Evolutionary conservation across 92 coral and sea anemone species (phyloP).

Genomic region (Zoanthus sansibaricus): DNA sequence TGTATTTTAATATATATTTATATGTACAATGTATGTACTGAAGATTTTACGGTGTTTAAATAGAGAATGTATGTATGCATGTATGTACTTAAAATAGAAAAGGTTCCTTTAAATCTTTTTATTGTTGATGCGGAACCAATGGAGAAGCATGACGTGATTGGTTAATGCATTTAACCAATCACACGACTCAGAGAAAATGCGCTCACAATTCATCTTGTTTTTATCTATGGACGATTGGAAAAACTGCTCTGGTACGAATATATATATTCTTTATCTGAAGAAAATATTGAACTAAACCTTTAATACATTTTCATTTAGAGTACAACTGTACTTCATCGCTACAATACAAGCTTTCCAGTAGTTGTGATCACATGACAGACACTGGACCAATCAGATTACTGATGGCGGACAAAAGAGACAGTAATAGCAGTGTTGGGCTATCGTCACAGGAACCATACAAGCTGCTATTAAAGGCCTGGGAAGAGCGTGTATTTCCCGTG

Average conservation of each 20-base stretch:
- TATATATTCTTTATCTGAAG: no score
- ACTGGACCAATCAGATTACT: slow-evolving; percentile 80
- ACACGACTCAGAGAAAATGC: not conserved
- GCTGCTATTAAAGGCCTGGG: slow-evolving; percentile 97
- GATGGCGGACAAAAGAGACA: slow-evolving; percentile 67
- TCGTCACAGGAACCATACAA: slow-evolving; percentile 79
- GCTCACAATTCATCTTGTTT: not conserved
- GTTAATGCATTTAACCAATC: not conserved
- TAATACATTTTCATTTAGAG: slow-evolving; percentile 49
- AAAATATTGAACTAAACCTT: not conserved
- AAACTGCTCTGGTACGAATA: no score
- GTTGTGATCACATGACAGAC: slow-evolving; percentile 89
- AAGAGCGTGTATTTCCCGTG: slow-evolving; percentile 95
- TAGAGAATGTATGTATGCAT: no score
- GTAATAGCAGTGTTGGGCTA: slow-evolving; percentile 50
- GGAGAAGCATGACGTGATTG: not conserved
- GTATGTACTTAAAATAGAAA: no score
- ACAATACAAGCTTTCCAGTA: slow-evolving; percentile 89
- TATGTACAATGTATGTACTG: no score
- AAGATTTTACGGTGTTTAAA: no score
- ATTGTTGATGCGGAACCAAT: no score
- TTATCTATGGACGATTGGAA: no score
- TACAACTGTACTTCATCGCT: slow-evolving; percentile 78
- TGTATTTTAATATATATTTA: no score
- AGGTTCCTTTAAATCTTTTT: no score